These are phyloP conservation scores for Syngnathus acus DNA, from an alignment of 2,797 vertebrate genomes.

Conservation along the genomic window DNA sequence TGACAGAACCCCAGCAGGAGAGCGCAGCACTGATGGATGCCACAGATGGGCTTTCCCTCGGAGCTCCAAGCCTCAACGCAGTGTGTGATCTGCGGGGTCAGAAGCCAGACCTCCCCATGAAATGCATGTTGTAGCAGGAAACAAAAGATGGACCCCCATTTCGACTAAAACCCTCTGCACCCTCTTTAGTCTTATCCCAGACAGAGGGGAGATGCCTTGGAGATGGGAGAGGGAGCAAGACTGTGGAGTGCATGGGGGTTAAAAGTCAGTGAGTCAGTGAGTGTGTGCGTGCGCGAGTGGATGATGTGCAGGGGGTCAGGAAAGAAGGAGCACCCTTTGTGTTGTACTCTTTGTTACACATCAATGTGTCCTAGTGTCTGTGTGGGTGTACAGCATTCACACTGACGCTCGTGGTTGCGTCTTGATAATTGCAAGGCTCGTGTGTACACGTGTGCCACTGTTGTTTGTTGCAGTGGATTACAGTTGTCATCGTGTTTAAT, in stretches of 20 bases:
- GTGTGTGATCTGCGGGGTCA: constrained; percentile 62
- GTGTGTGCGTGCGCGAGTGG: not conserved
- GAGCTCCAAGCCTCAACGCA: constrained; percentile 53
- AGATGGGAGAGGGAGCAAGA: constrained; percentile 11
- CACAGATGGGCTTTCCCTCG: constrained; percentile 73
- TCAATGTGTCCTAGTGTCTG: constrained; percentile 28
- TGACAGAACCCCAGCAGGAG: constrained; percentile 69
- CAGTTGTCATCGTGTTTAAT: constrained; percentile 33
- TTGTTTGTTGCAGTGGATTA: constrained; percentile 25
- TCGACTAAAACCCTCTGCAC: constrained; percentile 35
- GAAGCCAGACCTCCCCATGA: constrained; percentile 64
- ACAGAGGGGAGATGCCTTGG: constrained; percentile 26
- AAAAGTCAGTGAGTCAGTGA: constrained; percentile 24
- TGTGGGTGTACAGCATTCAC: constrained; percentile 34
- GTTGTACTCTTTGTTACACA: constrained; percentile 41
- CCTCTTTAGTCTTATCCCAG: constrained; percentile 32
- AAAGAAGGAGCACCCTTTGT: constrained; percentile 25
- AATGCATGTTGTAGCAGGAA: constrained; percentile 67
- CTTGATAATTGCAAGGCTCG: constrained; percentile 28
- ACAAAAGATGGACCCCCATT: constrained; percentile 62
- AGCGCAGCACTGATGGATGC: constrained; percentile 68
- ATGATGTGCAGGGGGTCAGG: not conserved
- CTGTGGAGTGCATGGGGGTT: constrained; percentile 28
- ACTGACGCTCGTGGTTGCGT: constrained; percentile 19
- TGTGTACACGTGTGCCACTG: constrained; percentile 15